These are phyloP conservation scores for Parotocinclus haroldoi DNA, from an alignment of 2,797 vertebrate genomes.

Conservation along the genomic window DNA sequence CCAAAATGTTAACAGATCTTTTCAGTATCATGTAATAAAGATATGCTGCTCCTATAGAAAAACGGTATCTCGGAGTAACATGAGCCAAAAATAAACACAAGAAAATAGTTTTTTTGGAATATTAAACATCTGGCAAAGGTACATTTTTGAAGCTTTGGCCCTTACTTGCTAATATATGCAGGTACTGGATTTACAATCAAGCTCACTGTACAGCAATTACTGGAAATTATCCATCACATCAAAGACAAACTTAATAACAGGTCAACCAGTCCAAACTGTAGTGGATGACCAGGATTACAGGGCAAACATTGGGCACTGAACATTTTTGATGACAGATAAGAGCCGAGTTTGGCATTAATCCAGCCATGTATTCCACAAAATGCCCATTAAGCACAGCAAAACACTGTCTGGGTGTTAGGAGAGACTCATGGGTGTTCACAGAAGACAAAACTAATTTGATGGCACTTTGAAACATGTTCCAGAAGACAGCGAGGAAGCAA, in stretches of 20 bases:
- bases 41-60: not conserved
- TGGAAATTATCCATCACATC: constrained; percentile 32
- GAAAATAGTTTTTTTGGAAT: not conserved
- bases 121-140: too few species aligned
- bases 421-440: too few species aligned
- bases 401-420: too few species aligned
- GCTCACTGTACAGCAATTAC: constrained; percentile 10
- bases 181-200: constrained; percentile 27
- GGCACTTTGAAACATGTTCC: too few species aligned
- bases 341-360: too few species aligned
- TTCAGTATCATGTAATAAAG: constrained; percentile 30
- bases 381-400: too few species aligned
- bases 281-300: constrained; percentile 9
- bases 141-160: too few species aligned
- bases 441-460: too few species aligned
- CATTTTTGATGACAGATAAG: constrained; percentile 2
- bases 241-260: constrained; percentile 16
- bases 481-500: too few species aligned
- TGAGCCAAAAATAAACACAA: not conserved
- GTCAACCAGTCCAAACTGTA: constrained; percentile 13
- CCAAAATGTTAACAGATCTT: not conserved
- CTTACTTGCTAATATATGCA: constrained; percentile 10
- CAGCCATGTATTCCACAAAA: too few species aligned
- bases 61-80: not conserved
- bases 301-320: not conserved